Percentiles rank a stretch among this genome's conserved stretches.
Evolutionary conservation across 2,113 vertebrate genomes (phyloP).

Genomic region (Lamprologus speciosus): DNA sequence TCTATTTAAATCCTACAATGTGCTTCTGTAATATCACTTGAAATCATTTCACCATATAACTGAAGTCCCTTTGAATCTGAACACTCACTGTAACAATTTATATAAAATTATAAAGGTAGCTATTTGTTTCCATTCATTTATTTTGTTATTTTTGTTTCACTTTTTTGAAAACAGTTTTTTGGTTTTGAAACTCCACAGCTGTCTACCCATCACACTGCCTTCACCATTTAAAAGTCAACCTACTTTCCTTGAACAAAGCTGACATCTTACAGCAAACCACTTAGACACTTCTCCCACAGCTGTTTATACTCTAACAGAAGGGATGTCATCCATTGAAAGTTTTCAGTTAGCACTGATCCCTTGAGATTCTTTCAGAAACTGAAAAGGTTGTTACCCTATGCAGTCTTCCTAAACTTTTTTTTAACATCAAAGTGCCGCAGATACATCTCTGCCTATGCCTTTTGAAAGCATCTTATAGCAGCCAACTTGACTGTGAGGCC

Average conservation of each 20-base stretch:
- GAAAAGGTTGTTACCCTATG: neutral
- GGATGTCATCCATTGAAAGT: slow-evolving; percentile 13
- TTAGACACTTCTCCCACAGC: slow-evolving; percentile 27
- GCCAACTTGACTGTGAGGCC: neutral
- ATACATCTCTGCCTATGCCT: neutral
- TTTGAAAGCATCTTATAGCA: neutral
- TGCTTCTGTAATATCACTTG: neutral
- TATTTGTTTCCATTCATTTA: neutral
- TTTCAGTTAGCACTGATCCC: neutral
- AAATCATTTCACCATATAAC: neutral
- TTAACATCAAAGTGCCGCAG: neutral
- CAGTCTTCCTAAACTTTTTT: neutral
- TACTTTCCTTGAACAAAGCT: slow-evolving; percentile 36
- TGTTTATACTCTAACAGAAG: slow-evolving; percentile 34
- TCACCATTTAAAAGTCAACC: slow-evolving; percentile 16
- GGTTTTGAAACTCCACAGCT: neutral
- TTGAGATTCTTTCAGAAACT: neutral
- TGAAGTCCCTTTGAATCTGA: neutral
- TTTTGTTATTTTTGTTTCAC: neutral
- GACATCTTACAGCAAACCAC: slow-evolving; percentile 37
- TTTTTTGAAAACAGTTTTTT: neutral
- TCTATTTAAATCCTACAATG: neutral
- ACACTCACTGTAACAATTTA: neutral
- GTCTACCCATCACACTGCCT: slow-evolving; percentile 4
- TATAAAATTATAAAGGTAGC: neutral